Evolutionary conservation across 2,797 vertebrate species (phyloP), one percentile per base, ranked within the genome.

Genomic region (Macropodus opercularis): DNA sequence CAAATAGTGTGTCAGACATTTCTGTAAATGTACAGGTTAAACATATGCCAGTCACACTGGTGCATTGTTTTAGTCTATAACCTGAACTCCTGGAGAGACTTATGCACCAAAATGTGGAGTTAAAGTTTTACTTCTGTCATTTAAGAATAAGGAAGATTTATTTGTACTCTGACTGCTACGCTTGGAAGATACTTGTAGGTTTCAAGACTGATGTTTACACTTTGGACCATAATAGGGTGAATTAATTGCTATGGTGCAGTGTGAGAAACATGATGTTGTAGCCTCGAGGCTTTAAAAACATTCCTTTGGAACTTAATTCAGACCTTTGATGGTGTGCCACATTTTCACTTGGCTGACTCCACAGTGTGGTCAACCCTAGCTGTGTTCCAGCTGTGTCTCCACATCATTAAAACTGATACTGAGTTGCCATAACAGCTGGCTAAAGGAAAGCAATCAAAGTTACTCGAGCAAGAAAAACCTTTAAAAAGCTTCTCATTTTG

Each of bases 371-470:
- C 74, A 73, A 60, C 50, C 79, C 50, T 35, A 31, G 32, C 62
- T 42, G 32, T 39, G 59, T 72, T 58, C 53, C 51, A n/a, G 58
- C 74, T 68, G 71, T 77, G 69, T 78, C 68, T 72, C 31, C 58
- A 69, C 70, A 72, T 81, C 81, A 87, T 88, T 88, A 86, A 86
- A 87, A 85, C 62, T 60, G 64, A 87, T 75, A 79, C 52, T 70
- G 73, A 80, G 51, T 48, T 59, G 51, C 42, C 80, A 63, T 81
- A 84, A 84, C 73, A 64, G 77, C 75, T 61, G 67, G 70, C 38
- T 66, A 79, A 79, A 84, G 75, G 80, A 87, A 88, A 87, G 70
- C 82, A 87, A 92, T 91, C 86, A 90, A 81, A 89, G 80, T 70
- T 83, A 85, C 76, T 79, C 72, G 63, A 72, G 79, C 83, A 78